Evolutionary conservation across 2,113 vertebrate genomes (phyloP).

Genomic region (Gadus macrocephalus): DNA sequence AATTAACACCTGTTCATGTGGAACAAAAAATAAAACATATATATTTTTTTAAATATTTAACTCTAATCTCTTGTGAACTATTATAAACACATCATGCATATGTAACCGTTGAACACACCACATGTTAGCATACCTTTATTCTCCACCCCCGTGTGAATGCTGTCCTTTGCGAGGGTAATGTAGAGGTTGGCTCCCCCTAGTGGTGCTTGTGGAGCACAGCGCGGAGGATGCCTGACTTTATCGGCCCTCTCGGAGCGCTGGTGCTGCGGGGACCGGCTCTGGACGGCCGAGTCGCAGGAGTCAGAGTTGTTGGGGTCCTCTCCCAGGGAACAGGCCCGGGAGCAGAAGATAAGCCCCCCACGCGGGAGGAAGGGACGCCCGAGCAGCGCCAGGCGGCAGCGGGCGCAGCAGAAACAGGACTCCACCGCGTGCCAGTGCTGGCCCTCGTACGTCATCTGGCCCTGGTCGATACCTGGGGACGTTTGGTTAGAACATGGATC

Average conservation of each 20-base stretch:
- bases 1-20: constrained; percentile 56
- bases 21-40: neutral
- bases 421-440: constrained; percentile 90
- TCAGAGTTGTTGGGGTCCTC: constrained; percentile 75
- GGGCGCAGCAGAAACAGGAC: constrained; percentile 83
- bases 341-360: constrained; percentile 86
- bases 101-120: neutral
- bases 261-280: constrained; percentile 50
- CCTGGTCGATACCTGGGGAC: constrained; percentile 80
- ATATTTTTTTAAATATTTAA: neutral
- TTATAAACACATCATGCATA: neutral
- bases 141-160: constrained; percentile 42
- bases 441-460: constrained; percentile 88
- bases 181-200: constrained; percentile 48
- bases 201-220: constrained; percentile 56
- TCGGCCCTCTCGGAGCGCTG: constrained; percentile 33
- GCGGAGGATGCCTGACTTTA: constrained; percentile 40
- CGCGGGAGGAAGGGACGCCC: constrained; percentile 84
- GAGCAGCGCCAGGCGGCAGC: constrained; percentile 77
- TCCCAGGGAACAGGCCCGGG: constrained; percentile 80
- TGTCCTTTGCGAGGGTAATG: constrained; percentile 34
- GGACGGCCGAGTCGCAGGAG: constrained; percentile 78
- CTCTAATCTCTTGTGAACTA: neutral
- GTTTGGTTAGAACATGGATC: neutral
- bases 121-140: constrained; percentile 51